Percentiles rank a stretch among this genome's conserved stretches.
Conservation (phyloP, 2,888 invertebrate genomes). For the Eupithecia pulchellata region DNA sequence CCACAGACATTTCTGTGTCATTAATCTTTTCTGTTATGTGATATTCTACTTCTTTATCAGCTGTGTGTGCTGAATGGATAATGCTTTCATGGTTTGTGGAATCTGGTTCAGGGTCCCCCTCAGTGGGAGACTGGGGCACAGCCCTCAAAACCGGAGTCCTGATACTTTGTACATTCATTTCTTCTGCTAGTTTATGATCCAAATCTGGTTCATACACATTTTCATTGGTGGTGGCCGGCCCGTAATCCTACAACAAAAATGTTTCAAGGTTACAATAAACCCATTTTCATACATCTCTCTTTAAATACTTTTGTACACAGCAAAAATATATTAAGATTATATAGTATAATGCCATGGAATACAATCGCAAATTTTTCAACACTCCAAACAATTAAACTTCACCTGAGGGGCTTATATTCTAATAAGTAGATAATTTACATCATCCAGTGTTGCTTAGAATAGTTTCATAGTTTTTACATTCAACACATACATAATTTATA, state of each 20-base stretch:
- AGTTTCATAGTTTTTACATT: conserved; percentile 29
- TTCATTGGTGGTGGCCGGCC: conserved; percentile 85
- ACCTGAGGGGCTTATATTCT: background rate
- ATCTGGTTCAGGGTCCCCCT: conserved; percentile 78
- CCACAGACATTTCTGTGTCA: conserved; percentile 75
- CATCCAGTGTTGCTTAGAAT: conserved; percentile 14
- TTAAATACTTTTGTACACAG: background rate
- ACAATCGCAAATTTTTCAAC: background rate
- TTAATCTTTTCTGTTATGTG: conserved; percentile 73
- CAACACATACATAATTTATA: background rate
- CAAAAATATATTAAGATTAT: background rate
- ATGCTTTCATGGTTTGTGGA: conserved; percentile 80
- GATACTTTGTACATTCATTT: conserved; percentile 78
- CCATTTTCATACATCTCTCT: background rate
- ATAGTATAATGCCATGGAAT: background rate
- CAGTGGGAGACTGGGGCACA: conserved; percentile 69
- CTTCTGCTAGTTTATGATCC: conserved; percentile 80
- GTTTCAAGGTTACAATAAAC: conserved; percentile 27
- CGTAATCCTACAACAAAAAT: conserved; percentile 80
- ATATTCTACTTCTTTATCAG: conserved; percentile 77
- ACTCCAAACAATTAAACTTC: background rate
- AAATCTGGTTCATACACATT: conserved; percentile 77
- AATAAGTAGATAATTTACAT: background rate
- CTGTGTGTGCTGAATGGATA: conserved; percentile 72
- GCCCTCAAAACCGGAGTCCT: conserved; percentile 79